Conservation (phyloP, 2,797 vertebrate genomes). For the Microhierax caerulescens region DNA sequence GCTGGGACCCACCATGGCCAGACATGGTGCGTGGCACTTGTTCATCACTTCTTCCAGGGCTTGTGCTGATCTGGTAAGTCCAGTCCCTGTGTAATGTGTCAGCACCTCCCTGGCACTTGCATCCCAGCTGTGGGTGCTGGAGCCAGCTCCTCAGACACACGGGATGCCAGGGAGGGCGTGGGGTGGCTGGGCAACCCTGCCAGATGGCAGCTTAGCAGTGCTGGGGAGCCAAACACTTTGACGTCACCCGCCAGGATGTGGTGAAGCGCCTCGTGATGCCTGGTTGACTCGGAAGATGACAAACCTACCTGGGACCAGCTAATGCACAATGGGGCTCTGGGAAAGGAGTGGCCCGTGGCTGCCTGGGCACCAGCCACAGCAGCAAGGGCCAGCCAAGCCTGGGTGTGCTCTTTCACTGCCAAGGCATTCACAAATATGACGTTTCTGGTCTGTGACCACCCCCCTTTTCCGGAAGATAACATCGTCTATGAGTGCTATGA, state of each 20-base stretch:
- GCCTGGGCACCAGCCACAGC: fast-evolving
- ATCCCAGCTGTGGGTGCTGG: background rate
- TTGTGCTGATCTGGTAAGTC: background rate
- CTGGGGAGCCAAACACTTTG: background rate
- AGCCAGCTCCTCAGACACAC: background rate
- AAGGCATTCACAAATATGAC: background rate
- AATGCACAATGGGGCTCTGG: background rate
- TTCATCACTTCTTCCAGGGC: background rate
- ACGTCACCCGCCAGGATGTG: slow-evolving; percentile 22
- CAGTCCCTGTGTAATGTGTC: background rate
- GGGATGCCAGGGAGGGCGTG: background rate
- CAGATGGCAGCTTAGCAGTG: fast-evolving
- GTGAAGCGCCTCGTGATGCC: background rate
- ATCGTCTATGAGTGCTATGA: background rate
- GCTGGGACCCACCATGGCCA: background rate
- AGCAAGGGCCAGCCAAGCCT: background rate
- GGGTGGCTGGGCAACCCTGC: fast-evolving
- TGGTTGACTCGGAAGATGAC: slow-evolving; percentile 25
- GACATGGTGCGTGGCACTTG: fast-evolving
- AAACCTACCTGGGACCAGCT: fast-evolving
- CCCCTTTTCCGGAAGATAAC: background rate
- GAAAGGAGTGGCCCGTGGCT: background rate
- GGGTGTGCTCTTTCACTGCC: background rate
- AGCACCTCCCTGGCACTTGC: background rate
- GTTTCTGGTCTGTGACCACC: background rate